Evolutionary conservation across 2,888 invertebrate species (phyloP).

Genomic region (Merodon equestris): DNA sequence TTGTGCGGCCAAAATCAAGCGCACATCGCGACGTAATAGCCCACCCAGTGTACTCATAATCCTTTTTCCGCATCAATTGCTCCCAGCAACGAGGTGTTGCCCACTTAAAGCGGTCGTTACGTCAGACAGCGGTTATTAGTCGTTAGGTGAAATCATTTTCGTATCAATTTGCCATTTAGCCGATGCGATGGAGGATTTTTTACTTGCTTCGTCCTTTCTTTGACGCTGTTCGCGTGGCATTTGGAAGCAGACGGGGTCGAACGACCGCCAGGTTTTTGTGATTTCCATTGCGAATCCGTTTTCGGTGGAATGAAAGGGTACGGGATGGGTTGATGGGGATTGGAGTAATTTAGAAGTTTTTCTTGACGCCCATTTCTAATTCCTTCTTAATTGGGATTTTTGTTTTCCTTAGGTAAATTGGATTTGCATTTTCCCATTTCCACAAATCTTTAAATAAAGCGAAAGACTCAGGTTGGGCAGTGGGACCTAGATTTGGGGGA

Average conservation of each 20-base stretch:
- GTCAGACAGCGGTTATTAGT: constrained; percentile 68
- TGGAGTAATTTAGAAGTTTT: constrained; percentile 59
- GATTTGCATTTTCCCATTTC: not conserved
- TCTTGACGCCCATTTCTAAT: constrained; percentile 63
- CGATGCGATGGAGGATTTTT: constrained; percentile 15
- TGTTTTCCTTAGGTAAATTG: constrained; percentile 49
- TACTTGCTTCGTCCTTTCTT: constrained; percentile 23
- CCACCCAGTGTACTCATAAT: constrained; percentile 33
- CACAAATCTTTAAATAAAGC: not conserved
- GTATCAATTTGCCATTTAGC: constrained; percentile 67
- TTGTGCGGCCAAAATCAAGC: constrained; percentile 20
- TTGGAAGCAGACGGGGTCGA: constrained; percentile 15
- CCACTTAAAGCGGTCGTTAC: constrained; percentile 55
- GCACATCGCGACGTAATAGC: constrained; percentile 59
- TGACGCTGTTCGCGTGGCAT: no score
- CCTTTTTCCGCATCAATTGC: constrained; percentile 62
- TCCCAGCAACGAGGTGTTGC: constrained; percentile 63
- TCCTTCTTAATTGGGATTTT: constrained; percentile 62
- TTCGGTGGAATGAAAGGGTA: constrained; percentile 15
- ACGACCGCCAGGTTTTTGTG: constrained; percentile 54
- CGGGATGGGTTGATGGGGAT: constrained; percentile 39
- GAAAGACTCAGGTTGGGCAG: no score
- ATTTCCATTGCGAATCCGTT: constrained; percentile 19
- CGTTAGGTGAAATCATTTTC: constrained; percentile 68
- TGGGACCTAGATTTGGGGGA: not conserved